These are phyloP conservation scores for Sorex fumeus DNA, from an alignment of 2,113 vertebrate species.

Conservation along the genomic window DNA sequence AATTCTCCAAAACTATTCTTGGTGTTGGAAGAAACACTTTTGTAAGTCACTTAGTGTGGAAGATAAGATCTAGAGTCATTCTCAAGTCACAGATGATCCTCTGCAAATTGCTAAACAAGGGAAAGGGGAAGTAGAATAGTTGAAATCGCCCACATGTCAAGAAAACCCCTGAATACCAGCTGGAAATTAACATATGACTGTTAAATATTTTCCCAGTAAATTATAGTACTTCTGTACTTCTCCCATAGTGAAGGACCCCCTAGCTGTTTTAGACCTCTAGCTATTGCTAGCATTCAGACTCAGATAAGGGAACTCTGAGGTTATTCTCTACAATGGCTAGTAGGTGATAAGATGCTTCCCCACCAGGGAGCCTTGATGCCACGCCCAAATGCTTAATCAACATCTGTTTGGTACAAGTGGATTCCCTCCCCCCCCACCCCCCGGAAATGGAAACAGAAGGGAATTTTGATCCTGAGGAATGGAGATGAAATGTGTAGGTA, in stretches of 20 bases:
- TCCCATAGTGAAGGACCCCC: neutral
- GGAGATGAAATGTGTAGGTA: neutral
- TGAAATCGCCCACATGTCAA: neutral
- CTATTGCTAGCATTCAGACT: neutral
- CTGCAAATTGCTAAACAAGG: neutral
- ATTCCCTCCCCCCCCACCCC: neutral
- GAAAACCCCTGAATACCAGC: neutral
- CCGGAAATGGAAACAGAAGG: neutral
- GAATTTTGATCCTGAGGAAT: neutral
- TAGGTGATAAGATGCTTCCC: neutral
- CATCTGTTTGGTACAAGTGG: neutral
- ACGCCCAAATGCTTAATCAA: neutral
- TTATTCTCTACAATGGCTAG: neutral
- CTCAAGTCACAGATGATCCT: neutral
- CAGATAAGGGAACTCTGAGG: neutral
- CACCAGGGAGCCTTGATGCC: neutral
- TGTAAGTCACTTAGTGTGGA: neutral
- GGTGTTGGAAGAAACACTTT: conserved; percentile 30
- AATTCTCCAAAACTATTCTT: conserved; percentile 43
- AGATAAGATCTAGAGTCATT: neutral
- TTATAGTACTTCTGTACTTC: neutral
- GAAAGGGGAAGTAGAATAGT: neutral
- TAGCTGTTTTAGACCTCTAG: neutral
- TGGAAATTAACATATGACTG: neutral
- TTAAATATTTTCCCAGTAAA: neutral